Percentiles rank a stretch among this genome's conserved stretches.
These are phyloP conservation scores for Sinocyclocheilus grahami DNA, from an alignment of 2,113 vertebrate genomes.

Conservation along the genomic window DNA sequence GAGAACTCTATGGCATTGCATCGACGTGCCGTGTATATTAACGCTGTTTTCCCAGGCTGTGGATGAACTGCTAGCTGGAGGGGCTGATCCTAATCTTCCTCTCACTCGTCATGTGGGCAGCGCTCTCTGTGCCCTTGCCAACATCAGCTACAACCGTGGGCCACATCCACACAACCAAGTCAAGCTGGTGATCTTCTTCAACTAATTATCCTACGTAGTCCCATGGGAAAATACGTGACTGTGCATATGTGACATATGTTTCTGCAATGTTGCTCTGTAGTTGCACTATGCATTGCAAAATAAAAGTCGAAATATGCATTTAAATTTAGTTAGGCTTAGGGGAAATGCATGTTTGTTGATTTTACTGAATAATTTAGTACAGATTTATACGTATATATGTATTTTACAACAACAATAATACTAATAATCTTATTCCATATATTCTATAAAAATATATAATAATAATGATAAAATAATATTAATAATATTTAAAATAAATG, in stretches of 20 bases:
- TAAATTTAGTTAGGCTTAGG: neutral
- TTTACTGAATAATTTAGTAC: neutral
- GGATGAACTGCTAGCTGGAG: conserved; percentile 76
- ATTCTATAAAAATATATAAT: neutral
- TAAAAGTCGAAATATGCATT: neutral
- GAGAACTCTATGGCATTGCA: neutral
- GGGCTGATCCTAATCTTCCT: conserved; percentile 81
- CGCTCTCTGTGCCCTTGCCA: conserved; percentile 77
- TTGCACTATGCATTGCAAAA: neutral
- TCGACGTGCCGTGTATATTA: neutral
- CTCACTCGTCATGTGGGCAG: conserved; percentile 76
- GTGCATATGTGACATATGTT: neutral
- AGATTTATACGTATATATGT: neutral
- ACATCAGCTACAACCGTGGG: conserved; percentile 71
- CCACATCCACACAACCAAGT: conserved; percentile 60
- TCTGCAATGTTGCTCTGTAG: neutral
- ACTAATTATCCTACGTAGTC: neutral
- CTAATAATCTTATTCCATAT: neutral
- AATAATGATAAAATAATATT: neutral
- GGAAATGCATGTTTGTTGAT: neutral
- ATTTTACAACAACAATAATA: neutral
- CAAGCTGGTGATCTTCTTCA: conserved; percentile 73
- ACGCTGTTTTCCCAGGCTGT: conserved; percentile 72
- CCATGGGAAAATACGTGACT: neutral
- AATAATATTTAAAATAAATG: neutral